These are phyloP conservation scores for Dynastes hyllus DNA, from an alignment of 2,888 invertebrate species.

Conservation along the genomic window DNA sequence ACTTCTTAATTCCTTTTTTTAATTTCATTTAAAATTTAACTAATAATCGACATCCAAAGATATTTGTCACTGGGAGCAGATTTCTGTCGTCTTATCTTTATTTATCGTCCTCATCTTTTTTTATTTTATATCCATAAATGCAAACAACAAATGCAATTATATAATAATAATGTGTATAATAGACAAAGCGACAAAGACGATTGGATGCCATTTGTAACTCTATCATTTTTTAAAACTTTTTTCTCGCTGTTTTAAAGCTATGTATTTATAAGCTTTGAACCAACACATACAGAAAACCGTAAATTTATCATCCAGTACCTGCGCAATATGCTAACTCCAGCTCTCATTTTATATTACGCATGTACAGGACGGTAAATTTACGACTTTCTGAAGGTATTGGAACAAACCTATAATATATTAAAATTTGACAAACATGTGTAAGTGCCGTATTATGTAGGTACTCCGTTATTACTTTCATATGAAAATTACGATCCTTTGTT, in stretches of 20 bases:
- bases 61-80: slow-evolving; percentile 16
- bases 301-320: too few species aligned
- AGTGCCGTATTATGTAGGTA: slow-evolving; percentile 3
- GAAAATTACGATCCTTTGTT: slow-evolving; percentile 34
- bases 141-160: slow-evolving; percentile 17
- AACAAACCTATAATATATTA: slow-evolving; percentile 22
- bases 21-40: slow-evolving; percentile 43
- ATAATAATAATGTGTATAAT: not conserved
- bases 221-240: slow-evolving; percentile 36
- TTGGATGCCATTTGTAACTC: slow-evolving; percentile 33
- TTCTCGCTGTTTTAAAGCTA: slow-evolving; percentile 42
- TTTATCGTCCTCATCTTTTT: not conserved
- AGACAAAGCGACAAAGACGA: slow-evolving; percentile 10
- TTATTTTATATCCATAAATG: slow-evolving; percentile 20
- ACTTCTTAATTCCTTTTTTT: slow-evolving; percentile 9
- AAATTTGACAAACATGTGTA: slow-evolving; percentile 38
- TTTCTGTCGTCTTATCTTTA: too few species aligned
- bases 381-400: too few species aligned
- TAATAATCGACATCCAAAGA: slow-evolving; percentile 35
- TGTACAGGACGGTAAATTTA: too few species aligned
- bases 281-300: too few species aligned
- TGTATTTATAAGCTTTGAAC: not conserved
- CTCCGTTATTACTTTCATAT: slow-evolving; percentile 20
- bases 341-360: too few species aligned
- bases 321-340: too few species aligned